Evolutionary conservation across 2,113 vertebrate genomes (phyloP).

Genomic region (Marmota flaviventris): DNA sequence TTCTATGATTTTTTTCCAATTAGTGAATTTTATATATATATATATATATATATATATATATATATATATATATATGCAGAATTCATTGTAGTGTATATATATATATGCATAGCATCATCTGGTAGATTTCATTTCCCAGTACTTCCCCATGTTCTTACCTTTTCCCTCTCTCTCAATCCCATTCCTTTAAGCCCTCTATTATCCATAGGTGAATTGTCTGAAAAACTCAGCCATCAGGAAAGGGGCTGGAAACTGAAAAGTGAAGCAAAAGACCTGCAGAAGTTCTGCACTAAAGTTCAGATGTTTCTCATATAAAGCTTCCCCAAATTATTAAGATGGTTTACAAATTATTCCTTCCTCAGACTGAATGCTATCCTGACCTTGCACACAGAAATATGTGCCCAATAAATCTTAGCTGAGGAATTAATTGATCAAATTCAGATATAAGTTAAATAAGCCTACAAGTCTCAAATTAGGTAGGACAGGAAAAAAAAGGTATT

Average conservation of each 20-base stretch:
- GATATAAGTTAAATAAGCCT: conserved; percentile 37
- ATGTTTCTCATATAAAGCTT: neutral
- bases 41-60: no score
- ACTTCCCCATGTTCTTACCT: no score
- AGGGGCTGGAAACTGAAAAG: neutral
- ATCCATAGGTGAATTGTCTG: neutral
- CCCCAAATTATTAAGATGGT: neutral
- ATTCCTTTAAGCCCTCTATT: neutral
- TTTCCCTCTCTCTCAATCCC: no score
- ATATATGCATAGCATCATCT: no score
- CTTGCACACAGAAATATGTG: neutral
- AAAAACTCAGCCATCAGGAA: neutral
- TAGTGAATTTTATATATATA: no score
- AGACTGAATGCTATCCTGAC: neutral
- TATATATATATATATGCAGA: no score
- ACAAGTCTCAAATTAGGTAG: conserved; percentile 3
- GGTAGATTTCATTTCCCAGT: no score
- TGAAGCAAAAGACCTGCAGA: neutral
- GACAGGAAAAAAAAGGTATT: neutral
- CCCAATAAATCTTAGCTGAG: neutral
- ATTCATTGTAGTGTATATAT: no score
- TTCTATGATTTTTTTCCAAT: no score
- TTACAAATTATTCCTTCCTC: conserved; percentile 2
- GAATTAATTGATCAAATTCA: neutral
- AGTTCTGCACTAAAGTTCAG: neutral